These are phyloP conservation scores for Vultur gryphus DNA, from an alignment of 2,797 vertebrate genomes.

Conservation along the genomic window DNA sequence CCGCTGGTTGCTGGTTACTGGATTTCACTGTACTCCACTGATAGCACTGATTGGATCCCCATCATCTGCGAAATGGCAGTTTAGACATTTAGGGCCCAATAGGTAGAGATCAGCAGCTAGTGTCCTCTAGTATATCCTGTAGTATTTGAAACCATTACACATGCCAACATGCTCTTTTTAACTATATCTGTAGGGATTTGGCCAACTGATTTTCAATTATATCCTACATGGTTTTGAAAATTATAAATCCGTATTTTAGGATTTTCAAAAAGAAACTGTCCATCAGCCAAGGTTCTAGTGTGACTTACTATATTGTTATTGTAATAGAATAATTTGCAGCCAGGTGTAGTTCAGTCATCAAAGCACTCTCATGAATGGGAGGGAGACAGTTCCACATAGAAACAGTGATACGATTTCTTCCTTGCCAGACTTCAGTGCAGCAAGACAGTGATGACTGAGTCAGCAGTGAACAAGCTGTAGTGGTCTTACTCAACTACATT, in stretches of 20 bases:
- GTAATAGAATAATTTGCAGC: background rate
- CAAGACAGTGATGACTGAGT: background rate
- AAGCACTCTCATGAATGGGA: background rate
- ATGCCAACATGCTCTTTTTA: background rate
- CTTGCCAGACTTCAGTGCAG: background rate
- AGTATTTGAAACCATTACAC: background rate
- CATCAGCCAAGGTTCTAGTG: too few relatives aligned
- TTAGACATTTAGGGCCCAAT: background rate
- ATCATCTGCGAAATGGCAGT: background rate
- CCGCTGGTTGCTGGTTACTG: background rate
- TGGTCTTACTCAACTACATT: background rate
- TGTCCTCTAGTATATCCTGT: background rate
- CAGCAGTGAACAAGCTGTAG: background rate
- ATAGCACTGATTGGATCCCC: background rate
- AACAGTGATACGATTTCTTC: background rate
- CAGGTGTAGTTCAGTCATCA: background rate
- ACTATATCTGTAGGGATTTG: background rate
- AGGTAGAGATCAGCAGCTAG: background rate
- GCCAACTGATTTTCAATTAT: background rate
- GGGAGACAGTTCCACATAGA: background rate
- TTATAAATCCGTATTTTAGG: background rate
- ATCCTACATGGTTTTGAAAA: background rate
- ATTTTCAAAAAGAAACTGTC: background rate
- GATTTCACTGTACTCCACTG: background rate
- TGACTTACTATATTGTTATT: background rate